Conservation (phyloP, 2,888 invertebrate species). For the Pedicia rivosa region DNA sequence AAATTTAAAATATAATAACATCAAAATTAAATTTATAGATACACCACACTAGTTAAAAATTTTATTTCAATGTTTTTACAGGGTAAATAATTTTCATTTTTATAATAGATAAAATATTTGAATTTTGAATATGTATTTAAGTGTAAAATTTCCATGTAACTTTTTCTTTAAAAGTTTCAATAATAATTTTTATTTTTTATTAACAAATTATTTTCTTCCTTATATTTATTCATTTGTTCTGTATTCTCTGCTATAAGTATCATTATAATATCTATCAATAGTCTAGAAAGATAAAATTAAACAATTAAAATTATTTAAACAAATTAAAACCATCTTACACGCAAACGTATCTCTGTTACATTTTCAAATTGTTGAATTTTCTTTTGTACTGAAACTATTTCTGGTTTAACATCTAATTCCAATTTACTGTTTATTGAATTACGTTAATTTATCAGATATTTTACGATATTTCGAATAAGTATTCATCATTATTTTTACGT, state of each 20-base stretch:
- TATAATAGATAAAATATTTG: no score
- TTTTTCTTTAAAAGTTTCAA: slow-evolving; percentile 9
- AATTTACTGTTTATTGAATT: slow-evolving; percentile 18
- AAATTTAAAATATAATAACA: no score
- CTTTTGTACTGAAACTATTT: slow-evolving; percentile 26
- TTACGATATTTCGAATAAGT: not conserved
- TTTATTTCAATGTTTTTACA: no score
- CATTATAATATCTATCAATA: slow-evolving; percentile 21
- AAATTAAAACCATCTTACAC: slow-evolving; percentile 23
- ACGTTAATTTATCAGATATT: slow-evolving; percentile 10
- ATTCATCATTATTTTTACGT: not conserved
- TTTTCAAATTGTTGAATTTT: slow-evolving; percentile 33
- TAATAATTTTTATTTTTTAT: not conserved
- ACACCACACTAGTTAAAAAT: no score
- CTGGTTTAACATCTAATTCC: slow-evolving; percentile 22
- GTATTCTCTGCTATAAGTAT: slow-evolving; percentile 36
- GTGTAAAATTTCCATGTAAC: no score
- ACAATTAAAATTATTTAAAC: not conserved
- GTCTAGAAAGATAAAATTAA: slow-evolving; percentile 3
- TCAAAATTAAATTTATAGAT: no score
- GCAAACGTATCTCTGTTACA: slow-evolving; percentile 35
- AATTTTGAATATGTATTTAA: no score
- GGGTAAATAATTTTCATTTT: no score
- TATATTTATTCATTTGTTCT: not conserved
- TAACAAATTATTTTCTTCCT: not conserved